Conservation (phyloP, 2,888 invertebrate species). For the Drosophila koepferae region DNA sequence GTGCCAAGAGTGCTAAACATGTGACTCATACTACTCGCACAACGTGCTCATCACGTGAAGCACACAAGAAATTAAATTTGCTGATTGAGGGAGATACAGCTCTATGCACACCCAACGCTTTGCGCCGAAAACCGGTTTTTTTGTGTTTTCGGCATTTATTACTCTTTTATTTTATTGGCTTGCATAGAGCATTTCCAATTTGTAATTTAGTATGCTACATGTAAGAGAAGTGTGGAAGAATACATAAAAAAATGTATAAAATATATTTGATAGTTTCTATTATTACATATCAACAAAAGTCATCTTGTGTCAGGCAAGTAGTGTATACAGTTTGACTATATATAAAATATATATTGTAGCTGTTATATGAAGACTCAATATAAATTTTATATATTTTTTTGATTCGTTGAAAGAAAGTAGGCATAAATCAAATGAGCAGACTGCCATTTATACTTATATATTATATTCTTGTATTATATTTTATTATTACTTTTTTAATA, state of each 20-base stretch:
- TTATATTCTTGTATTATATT: too few species aligned
- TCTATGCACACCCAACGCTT: not conserved
- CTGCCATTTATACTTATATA: not conserved
- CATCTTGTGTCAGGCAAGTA: too few species aligned
- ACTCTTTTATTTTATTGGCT: not conserved
- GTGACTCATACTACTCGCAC: slow-evolving; percentile 45
- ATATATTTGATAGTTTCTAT: too few species aligned
- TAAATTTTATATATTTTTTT: too few species aligned
- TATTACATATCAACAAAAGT: too few species aligned
- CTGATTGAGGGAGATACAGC: not conserved
- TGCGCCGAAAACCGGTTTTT: slow-evolving; percentile 46
- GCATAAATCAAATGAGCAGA: not conserved
- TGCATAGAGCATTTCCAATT: not conserved
- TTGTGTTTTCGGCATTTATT: slow-evolving; percentile 12
- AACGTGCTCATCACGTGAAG: slow-evolving; percentile 70
- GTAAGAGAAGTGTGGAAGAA: not conserved
- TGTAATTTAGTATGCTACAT: not conserved
- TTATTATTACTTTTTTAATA: not conserved
- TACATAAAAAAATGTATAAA: not conserved
- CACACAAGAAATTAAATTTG: not conserved
- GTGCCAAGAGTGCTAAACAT: slow-evolving; percentile 33
- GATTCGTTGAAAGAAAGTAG: too few species aligned
- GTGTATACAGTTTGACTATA: too few species aligned
- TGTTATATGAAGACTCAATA: too few species aligned
- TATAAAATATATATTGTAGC: too few species aligned